Evolutionary conservation across 2,113 vertebrate species (phyloP).

Genomic region (Barbus barbus): DNA sequence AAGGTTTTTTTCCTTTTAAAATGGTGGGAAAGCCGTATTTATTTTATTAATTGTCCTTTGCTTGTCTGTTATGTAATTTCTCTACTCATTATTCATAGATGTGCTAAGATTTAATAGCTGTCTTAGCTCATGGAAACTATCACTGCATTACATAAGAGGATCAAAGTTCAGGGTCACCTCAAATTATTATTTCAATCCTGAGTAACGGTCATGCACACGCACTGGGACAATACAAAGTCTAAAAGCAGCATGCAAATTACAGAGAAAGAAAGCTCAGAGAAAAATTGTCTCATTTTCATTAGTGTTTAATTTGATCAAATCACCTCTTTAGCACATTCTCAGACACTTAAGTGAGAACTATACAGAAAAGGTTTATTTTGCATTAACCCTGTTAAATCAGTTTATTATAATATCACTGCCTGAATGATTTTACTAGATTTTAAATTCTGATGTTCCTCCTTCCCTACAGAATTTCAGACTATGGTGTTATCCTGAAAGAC

Average conservation of each 20-base stretch:
- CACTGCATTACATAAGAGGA: neutral
- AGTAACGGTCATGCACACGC: neutral
- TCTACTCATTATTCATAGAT: neutral
- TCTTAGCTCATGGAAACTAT: conserved; percentile 14
- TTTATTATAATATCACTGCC: no score
- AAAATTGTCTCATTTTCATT: neutral
- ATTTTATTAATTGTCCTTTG: neutral
- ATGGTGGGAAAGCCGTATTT: neutral
- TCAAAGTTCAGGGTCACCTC: conserved; percentile 1
- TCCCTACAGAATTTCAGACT: conserved; percentile 84
- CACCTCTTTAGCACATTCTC: neutral
- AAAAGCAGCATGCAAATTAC: neutral
- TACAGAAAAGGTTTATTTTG: neutral
- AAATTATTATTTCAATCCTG: conserved; percentile 14
- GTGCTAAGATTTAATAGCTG: neutral
- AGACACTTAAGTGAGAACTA: no score
- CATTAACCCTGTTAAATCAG: no score
- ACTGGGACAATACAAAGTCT: neutral
- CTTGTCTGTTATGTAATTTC: neutral
- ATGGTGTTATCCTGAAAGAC: conserved; percentile 87
- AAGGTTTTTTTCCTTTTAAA: neutral
- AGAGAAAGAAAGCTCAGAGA: neutral
- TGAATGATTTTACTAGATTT: neutral
- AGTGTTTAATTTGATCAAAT: neutral
- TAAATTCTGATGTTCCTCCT: conserved; percentile 27